Evolutionary conservation across 2,113 vertebrate genomes (phyloP), one percentile per base, ranked within the genome.

Genomic region (Phrynocephalus versicolor): DNA sequence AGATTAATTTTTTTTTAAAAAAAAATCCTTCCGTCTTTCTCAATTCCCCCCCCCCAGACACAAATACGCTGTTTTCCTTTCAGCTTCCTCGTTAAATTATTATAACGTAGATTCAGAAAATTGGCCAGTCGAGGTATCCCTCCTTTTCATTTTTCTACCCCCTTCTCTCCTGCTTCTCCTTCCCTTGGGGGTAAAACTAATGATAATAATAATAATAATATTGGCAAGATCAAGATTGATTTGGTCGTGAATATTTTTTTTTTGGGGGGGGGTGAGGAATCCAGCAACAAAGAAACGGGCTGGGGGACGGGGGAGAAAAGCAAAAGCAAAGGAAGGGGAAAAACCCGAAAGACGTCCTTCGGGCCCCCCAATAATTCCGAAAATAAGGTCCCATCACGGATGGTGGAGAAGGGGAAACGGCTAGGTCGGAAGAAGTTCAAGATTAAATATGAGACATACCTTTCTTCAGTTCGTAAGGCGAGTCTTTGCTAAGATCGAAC

Each of bases 371-470:
- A 51, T 51, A 51, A 51, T 23, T 23, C 37, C 72, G 72, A 27
- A 27, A 45, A 30, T 51, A 6, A 76, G 83, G 95, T 95, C 93
- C 90, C 93, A n/a, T 83, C 27, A 2, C 0, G 57, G 62, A 57
- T 25, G 16, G 89, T 39, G 35, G 21, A 16, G 45, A 45, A 77
- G 70, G 55, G 83, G 76, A 21, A 30, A 64, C 51, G 21, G 25
- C 45, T 8, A 69, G 35, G 92, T 95, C 90, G 96, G 94, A 92
- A 93, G 94, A 97, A 96, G 96, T 97, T 18, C 96, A 94, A 92
- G 96, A 97, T 98, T 99, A 99, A 98, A 99, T 98, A 96, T 98
- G 98, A 96, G 98, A 99, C 98, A 98, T 99, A 99, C 98, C 98
- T 99, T 99, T 99, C 97, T 99, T 99, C 96, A 98, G 95, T 96